A percentile compares a stretch with the other conserved stretches of the same genome.
phyloP scores from a whole-genome alignment of 2,888 invertebrate genomes.

The Cepaea hortensis region DNA sequence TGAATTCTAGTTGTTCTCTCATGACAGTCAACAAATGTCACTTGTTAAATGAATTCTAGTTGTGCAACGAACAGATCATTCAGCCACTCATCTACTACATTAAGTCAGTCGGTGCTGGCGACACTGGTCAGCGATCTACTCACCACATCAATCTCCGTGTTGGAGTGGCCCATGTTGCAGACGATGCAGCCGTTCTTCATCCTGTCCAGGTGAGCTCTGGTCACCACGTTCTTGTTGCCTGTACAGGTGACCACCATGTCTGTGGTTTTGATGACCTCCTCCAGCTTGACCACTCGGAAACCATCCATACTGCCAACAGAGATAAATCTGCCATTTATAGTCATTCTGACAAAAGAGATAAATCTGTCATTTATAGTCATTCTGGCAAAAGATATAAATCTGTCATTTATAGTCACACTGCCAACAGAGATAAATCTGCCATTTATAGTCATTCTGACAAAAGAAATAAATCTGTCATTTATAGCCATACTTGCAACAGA shows the following conservation, averaged over 20 bases:
- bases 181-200: slow-evolving; percentile 98
- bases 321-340: slow-evolving; percentile 8
- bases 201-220: slow-evolving; percentile 88
- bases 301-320: slow-evolving; percentile 89
- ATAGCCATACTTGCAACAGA: too few species aligned
- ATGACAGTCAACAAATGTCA: too few species aligned
- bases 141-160: slow-evolving; percentile 97
- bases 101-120: background rate
- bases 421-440: too few species aligned
- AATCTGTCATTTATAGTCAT: too few species aligned
- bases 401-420: too few species aligned
- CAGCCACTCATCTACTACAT: background rate
- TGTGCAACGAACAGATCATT: background rate
- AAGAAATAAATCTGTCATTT: too few species aligned
- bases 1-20: too few species aligned
- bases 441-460: too few species aligned
- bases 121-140: slow-evolving; percentile 52
- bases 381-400: too few species aligned
- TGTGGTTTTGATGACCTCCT: slow-evolving; percentile 92
- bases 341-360: background rate
- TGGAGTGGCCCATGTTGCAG: slow-evolving; percentile 99
- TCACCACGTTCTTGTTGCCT: slow-evolving; percentile 95
- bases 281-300: slow-evolving; percentile 93
- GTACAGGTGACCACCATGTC: slow-evolving; percentile 98
- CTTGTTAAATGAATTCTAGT: too few species aligned